Evolutionary conservation across 2,113 vertebrate species (phyloP), one percentile per base, ranked within the genome.

Genomic region (Nothocercus nigrocapillus): DNA sequence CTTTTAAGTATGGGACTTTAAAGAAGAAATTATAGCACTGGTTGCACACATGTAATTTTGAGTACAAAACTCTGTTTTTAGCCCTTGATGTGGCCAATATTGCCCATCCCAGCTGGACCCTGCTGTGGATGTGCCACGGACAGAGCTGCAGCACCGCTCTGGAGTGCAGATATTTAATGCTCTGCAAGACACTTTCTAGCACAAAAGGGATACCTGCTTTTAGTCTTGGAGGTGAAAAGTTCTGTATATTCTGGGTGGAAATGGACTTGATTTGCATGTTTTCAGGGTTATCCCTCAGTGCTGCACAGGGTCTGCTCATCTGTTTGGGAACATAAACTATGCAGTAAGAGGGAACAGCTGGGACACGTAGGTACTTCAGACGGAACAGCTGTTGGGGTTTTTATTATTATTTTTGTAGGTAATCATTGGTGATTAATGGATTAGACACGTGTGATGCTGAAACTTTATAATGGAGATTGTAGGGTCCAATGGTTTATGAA

Each of bases 161-260:
- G 18, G 30, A 32, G 28, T 32, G 9, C 28, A 32, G 28, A 18
- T 56, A 56, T 28, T 10, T 11, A 15, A 18, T 1, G 20, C 6
- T 70, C n/a, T 18, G 51, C 21, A 15, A 11, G 44, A 22, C 30
- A 7, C 0, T 0, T 1, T 3, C 32, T 28, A 2, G 0, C 49
- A 49, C 49, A 49, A 3, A 32, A 27, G 6, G 30, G 62, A 42
- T 21, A 22, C 20, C 70, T 51, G 38, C 40, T 89, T 11, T 12
- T 18, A 32, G 54, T 58, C 16, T 28, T 3, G 12, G 42, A 45
- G 40, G 5, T 64, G 27, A 32, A 82, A 21, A 7, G 10, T 36
- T 22, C 13, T 0, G 0, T 19, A 3, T 45, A 13, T 13, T 93
- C 2, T 24, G 12, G 36, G 3, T 36, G 14, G 6, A 27, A 53